These are phyloP conservation scores for Pseudomyrmex sp. DNA, from an alignment of 1,140 invertebrate genomes.

Conservation along the genomic window DNA sequence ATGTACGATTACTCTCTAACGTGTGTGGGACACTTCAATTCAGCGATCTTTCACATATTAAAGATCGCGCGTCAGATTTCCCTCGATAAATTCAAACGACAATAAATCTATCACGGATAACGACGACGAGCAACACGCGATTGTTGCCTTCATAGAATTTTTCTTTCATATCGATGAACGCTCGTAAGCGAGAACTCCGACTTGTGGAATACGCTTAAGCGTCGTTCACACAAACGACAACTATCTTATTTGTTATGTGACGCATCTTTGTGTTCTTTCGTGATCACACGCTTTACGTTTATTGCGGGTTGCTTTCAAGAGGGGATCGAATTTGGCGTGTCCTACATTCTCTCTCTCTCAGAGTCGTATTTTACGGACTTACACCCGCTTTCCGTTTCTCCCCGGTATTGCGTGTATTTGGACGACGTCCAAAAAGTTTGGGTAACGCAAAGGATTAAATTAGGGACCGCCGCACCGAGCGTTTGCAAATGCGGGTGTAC, in stretches of 20 bases:
- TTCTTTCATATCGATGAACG: slow-evolving; percentile 32
- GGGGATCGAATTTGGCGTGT: neutral
- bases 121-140: slow-evolving; percentile 9
- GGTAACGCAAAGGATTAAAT: slow-evolving; percentile 47
- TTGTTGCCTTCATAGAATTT: slow-evolving; percentile 17
- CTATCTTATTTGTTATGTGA: slow-evolving; percentile 23
- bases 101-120: slow-evolving; percentile 39
- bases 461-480: slow-evolving; percentile 12
- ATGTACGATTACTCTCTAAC: neutral
- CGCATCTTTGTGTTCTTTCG: neutral
- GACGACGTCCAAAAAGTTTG: slow-evolving; percentile 22
- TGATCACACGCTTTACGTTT: slow-evolving; percentile 30
- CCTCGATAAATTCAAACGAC: neutral
- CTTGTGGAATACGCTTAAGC: slow-evolving; percentile 7
- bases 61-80: neutral
- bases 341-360: slow-evolving; percentile 12
- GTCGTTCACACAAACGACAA: slow-evolving; percentile 12
- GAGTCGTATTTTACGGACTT: slow-evolving; percentile 37
- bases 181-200: neutral
- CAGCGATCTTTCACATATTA: neutral
- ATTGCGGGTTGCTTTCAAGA: neutral
- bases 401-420: slow-evolving; percentile 12
- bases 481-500: slow-evolving; percentile 52
- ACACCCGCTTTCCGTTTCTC: neutral
- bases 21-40: neutral